phyloP scores from a whole-genome alignment of 2,113 vertebrate genomes.

The Platysternon megacephalum region DNA sequence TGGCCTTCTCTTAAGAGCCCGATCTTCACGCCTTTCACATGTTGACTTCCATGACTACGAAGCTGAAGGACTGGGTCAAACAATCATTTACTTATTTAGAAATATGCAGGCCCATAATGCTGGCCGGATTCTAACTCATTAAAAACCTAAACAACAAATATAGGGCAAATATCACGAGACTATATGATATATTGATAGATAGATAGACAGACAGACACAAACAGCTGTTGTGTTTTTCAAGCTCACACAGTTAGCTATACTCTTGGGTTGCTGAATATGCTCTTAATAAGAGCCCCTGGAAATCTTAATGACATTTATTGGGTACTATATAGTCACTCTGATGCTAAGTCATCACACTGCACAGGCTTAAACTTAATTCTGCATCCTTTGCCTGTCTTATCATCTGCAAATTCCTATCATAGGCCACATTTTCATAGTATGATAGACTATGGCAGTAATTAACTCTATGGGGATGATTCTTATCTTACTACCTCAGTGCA shows the following conservation, averaged over 20 bases:
- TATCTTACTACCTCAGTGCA: conserved; percentile 46
- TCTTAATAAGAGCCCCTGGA: conserved; percentile 72
- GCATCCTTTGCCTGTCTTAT: conserved; percentile 70
- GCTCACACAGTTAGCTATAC: conserved; percentile 69
- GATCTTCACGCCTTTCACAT: neutral
- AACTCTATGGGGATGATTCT: conserved; percentile 41
- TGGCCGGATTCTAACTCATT: conserved; percentile 15
- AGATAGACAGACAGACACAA: conserved; percentile 10
- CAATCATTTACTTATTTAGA: conserved; percentile 21
- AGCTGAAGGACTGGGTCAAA: conserved; percentile 42
- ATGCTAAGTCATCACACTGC: conserved; percentile 69
- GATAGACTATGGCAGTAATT: conserved; percentile 52
- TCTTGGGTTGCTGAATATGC: conserved; percentile 74
- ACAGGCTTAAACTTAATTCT: conserved; percentile 65
- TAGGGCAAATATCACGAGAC: conserved; percentile 14
- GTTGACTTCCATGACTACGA: neutral
- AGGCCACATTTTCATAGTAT: conserved; percentile 63
- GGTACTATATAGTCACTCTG: conserved; percentile 75
- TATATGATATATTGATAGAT: conserved; percentile 4
- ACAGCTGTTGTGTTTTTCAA: conserved; percentile 41
- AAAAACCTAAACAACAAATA: conserved; percentile 27
- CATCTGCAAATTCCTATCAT: conserved; percentile 67
- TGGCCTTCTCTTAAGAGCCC: neutral
- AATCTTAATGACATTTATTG: conserved; percentile 75
- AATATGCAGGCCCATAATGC: conserved; percentile 10